Percentiles rank a stretch among this genome's conserved stretches.
Conservation (phyloP, 2,888 invertebrate species). For the Pantelozetes paolii region DNA sequence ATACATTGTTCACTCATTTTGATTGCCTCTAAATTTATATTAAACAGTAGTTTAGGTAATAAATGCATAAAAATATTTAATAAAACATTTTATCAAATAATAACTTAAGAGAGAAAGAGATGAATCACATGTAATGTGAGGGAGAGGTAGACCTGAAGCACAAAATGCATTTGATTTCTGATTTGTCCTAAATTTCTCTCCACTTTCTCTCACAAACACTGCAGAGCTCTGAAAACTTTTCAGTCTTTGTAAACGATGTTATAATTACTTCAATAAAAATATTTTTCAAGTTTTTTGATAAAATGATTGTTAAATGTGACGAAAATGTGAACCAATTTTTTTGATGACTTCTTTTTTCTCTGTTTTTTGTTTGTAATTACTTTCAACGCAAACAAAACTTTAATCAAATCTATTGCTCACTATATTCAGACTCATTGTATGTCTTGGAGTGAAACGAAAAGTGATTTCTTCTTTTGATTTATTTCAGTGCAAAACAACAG, state of each 20-base stretch:
- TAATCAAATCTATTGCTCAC: too few relatives aligned
- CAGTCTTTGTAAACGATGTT: neutral
- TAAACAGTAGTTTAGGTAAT: neutral
- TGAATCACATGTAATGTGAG: neutral
- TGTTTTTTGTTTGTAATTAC: too few relatives aligned
- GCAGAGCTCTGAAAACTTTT: neutral
- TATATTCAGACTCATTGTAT: neutral
- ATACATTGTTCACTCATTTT: too few relatives aligned
- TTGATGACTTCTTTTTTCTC: neutral
- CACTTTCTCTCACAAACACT: neutral
- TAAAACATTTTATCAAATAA: neutral
- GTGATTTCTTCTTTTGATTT: neutral
- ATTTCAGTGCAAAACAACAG: neutral
- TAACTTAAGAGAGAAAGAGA: neutral
- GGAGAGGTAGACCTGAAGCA: too few relatives aligned
- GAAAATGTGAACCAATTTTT: neutral
- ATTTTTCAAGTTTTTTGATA: neutral
- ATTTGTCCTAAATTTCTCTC: neutral
- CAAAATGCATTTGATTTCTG: neutral
- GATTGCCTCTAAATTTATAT: neutral
- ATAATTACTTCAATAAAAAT: constrained; percentile 25
- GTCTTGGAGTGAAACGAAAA: neutral
- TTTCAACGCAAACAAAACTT: too few relatives aligned
- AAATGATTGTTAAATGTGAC: neutral
- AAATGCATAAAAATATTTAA: neutral